Evolutionary conservation across 2,888 invertebrate genomes (phyloP).

Genomic region (Agriopis leucophaearia): DNA sequence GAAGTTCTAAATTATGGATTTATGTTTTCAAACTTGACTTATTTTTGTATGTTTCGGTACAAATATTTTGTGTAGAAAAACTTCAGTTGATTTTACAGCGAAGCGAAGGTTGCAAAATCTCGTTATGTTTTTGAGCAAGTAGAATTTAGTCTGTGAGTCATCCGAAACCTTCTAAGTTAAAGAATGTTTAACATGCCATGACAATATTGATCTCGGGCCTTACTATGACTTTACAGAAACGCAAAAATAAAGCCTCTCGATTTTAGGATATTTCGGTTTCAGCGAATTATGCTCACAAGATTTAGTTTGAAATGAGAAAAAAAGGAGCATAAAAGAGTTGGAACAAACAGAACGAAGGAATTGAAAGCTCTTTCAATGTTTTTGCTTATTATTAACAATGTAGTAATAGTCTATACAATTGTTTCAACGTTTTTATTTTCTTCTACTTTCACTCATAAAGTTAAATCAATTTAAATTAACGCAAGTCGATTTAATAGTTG

Average conservation of each 20-base stretch:
- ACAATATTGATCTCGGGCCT: conserved; percentile 56
- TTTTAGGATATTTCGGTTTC: conserved; percentile 44
- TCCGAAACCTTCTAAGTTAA: conserved; percentile 63
- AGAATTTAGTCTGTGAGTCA: conserved; percentile 48
- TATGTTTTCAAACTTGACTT: conserved; percentile 18
- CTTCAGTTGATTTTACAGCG: background rate
- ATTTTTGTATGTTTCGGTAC: background rate
- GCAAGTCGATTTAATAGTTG: background rate
- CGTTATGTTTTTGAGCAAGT: conserved; percentile 46
- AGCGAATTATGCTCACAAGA: conserved; percentile 30
- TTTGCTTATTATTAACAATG: background rate
- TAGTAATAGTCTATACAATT: background rate
- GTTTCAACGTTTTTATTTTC: background rate
- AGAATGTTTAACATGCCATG: conserved; percentile 60
- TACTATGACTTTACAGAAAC: conserved; percentile 59
- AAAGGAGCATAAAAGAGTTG: conserved; percentile 29
- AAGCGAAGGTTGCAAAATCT: background rate
- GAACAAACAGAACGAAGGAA: conserved; percentile 1
- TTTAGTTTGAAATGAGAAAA: conserved; percentile 10
- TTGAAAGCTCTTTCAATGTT: conserved; percentile 5
- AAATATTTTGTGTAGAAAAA: conserved; percentile 36
- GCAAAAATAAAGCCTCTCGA: conserved; percentile 38
- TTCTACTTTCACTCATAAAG: background rate
- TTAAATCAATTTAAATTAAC: background rate
- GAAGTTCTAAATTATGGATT: conserved; percentile 36